Evolutionary conservation across 2,113 vertebrate species (phyloP).

Genomic region (Carlito syrichta): DNA sequence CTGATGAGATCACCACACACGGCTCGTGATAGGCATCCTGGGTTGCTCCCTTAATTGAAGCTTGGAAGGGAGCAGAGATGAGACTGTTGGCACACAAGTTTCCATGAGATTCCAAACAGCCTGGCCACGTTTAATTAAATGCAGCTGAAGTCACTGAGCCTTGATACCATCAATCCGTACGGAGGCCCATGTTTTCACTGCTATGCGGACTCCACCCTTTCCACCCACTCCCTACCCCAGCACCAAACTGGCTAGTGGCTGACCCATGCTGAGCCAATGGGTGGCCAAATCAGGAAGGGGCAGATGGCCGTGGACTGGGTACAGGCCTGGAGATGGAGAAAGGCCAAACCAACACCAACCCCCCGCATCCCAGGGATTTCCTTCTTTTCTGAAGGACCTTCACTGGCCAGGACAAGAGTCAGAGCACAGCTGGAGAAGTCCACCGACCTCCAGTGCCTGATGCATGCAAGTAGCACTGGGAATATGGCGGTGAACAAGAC

Average conservation of each 20-base stretch:
- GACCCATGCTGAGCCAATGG: background rate
- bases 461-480: background rate
- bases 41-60: conserved; percentile 46
- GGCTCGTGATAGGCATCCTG: conserved; percentile 43
- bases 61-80: conserved; percentile 47
- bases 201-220: background rate
- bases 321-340: background rate
- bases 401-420: background rate
- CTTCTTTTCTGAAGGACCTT: background rate
- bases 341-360: background rate
- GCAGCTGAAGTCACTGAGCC: conserved; percentile 28
- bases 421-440: background rate
- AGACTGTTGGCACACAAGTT: background rate
- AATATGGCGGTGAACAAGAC: background rate
- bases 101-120: background rate
- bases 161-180: background rate
- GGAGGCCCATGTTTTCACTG: background rate
- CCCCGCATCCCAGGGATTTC: background rate
- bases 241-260: background rate
- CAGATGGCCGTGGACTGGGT: background rate
- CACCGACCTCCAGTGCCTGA: background rate
- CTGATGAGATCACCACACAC: conserved; percentile 61
- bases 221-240: background rate
- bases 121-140: conserved; percentile 17
- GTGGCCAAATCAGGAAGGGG: background rate